Percentiles rank a stretch among this genome's conserved stretches.
Conservation (phyloP, 2,797 vertebrate species). For the Hydrophis major region DNA sequence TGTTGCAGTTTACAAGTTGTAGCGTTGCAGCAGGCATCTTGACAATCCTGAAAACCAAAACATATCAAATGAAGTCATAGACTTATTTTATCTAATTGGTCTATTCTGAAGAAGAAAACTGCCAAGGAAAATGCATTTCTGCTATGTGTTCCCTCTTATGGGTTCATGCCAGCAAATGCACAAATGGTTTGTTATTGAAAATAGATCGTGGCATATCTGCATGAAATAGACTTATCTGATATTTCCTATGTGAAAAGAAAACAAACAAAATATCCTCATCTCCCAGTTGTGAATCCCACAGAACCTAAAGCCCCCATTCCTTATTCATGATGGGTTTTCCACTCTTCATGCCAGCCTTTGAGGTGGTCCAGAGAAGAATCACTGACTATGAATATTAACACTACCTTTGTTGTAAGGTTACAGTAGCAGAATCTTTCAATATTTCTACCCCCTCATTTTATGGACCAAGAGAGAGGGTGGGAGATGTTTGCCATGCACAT, state of each 20-base stretch:
- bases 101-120: too few relatives aligned
- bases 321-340: neutral
- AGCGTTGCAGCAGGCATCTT: constrained; percentile 81
- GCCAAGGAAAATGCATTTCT: too few relatives aligned
- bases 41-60: constrained; percentile 79
- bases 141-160: too few relatives aligned
- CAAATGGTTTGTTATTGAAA: too few relatives aligned
- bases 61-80: neutral
- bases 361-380: neutral
- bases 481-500: neutral
- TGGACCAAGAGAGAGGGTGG: neutral
- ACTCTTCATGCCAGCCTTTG: neutral
- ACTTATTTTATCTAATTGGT: neutral
- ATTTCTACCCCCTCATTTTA: neutral
- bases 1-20: constrained; percentile 78
- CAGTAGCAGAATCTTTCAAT: neutral
- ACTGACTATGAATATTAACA: neutral
- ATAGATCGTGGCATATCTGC: neutral
- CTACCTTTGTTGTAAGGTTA: neutral
- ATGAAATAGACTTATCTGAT: neutral
- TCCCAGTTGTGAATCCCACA: neutral
- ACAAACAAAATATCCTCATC: neutral
- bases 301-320: neutral
- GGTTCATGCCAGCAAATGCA: too few relatives aligned
- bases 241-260: neutral